phyloP scores from a whole-genome alignment of 2,797 vertebrate species.

The Acridotheres tristis region DNA sequence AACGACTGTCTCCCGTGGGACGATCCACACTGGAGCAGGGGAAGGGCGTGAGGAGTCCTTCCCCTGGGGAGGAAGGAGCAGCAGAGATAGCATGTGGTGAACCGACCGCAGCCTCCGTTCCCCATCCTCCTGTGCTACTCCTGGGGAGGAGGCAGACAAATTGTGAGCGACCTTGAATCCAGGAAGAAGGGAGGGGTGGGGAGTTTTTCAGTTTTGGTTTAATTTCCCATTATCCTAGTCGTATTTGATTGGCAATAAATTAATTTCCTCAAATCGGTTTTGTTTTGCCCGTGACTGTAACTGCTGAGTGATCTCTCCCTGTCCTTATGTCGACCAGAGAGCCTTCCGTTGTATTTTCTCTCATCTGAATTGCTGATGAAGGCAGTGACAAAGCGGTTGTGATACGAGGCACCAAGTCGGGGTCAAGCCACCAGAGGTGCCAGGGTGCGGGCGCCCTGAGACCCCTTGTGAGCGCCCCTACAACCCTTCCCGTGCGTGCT shows the following conservation, averaged over 20 bases:
- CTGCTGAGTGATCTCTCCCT: background rate
- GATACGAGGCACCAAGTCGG: background rate
- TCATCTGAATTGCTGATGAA: background rate
- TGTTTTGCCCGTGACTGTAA: background rate
- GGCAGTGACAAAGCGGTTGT: background rate
- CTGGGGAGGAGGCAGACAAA: background rate
- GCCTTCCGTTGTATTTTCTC: background rate
- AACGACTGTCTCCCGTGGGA: background rate
- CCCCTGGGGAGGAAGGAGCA: background rate
- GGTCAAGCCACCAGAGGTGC: background rate
- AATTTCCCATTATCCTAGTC: background rate
- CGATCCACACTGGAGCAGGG: background rate
- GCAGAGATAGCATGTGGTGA: background rate
- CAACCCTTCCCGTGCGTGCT: fast-evolving
- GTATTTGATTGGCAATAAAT: background rate
- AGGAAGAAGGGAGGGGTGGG: background rate
- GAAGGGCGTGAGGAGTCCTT: background rate
- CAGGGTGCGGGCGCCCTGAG: no score
- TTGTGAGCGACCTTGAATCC: fast-evolving
- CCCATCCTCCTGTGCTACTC: fast-evolving
- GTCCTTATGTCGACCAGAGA: background rate
- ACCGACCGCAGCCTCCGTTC: background rate
- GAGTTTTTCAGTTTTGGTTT: background rate
- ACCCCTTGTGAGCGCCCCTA: fast-evolving
- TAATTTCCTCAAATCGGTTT: background rate